These are phyloP conservation scores for Pteronura brasiliensis DNA, from an alignment of 2,113 vertebrate species.

Conservation along the genomic window DNA sequence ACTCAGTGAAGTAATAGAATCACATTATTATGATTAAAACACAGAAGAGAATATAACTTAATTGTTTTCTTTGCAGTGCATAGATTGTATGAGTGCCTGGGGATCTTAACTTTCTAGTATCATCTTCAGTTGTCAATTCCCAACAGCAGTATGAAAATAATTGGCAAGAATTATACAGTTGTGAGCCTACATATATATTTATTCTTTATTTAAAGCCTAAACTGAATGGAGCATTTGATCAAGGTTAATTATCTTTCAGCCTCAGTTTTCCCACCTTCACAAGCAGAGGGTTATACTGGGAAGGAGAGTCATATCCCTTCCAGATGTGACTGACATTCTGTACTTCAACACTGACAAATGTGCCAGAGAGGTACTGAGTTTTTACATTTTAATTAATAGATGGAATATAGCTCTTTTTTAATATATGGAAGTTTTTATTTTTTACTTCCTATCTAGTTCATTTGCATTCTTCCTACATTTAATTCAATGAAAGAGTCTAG, in stretches of 20 bases:
- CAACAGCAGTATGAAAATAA: background rate
- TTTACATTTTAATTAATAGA: background rate
- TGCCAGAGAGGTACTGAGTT: background rate
- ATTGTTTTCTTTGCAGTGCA: conserved; percentile 36
- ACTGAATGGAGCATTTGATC: background rate
- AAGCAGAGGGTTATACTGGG: background rate
- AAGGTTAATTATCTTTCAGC: background rate
- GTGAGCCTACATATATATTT: background rate
- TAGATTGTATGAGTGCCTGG: background rate
- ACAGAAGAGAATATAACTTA: background rate
- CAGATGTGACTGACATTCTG: background rate
- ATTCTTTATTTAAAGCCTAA: conserved; percentile 18
- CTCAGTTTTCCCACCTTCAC: background rate
- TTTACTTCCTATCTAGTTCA: background rate
- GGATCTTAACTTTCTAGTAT: background rate
- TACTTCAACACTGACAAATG: background rate
- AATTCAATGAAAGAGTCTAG: background rate
- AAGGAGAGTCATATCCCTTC: background rate
- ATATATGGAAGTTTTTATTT: background rate
- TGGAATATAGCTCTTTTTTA: background rate
- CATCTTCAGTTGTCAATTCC: conserved; percentile 21
- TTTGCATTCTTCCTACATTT: background rate
- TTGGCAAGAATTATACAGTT: background rate
- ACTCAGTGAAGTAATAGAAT: background rate
- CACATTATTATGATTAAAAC: conserved; percentile 11